Evolutionary conservation across 2,797 vertebrate species (phyloP), one percentile per base, ranked within the genome.

Genomic region (Pangasius mekongensis): DNA sequence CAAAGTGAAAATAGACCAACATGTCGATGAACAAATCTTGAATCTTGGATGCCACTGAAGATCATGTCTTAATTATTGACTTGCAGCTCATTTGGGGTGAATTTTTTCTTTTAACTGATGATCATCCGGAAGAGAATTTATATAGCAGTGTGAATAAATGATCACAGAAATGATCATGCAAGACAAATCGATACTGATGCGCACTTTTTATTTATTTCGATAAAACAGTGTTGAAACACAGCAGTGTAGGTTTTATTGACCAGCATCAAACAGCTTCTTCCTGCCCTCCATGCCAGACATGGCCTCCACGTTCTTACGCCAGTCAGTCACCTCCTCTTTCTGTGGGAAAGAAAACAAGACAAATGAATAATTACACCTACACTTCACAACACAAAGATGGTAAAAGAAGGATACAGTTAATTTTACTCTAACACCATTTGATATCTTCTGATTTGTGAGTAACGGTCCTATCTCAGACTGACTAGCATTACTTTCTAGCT

Each of bases 251-350:
- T 82, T 81, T 88, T 91, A 91, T 47, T 91, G 90, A 16, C 62
- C 87, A 62, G 88, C 91, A 87, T 91, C 52, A n/a, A 93, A 93
- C 74, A 92, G 77, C 83, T 93, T 93, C 84, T 92, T 92, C 36
- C 92, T 90, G 84, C 91, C 93, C 84, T 93, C 91, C 93, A 93
- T 92, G 39, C 92, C 90, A 56, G 92, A 90, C 93, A 92, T 92
- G 81, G 91, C 93, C 69, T 93, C 93, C 89, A 93, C 90, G 27
- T 93, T 93, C 87, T 93, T 93, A 88, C 92, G 90, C 92, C 92
- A 93, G 80, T 93, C 91, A 49, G 90, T 91, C 77, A 92, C 92
- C 80, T 93, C 91, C 77, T 92, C 91, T 87, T 92, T 92, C 92
- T 93, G 89, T 73, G 3, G 43, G 10, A 47, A 43, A 24, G 76